Base-by-base conservation (phyloP, 1,140 invertebrate genomes). In the Sarcophaga peregrina region DNA sequence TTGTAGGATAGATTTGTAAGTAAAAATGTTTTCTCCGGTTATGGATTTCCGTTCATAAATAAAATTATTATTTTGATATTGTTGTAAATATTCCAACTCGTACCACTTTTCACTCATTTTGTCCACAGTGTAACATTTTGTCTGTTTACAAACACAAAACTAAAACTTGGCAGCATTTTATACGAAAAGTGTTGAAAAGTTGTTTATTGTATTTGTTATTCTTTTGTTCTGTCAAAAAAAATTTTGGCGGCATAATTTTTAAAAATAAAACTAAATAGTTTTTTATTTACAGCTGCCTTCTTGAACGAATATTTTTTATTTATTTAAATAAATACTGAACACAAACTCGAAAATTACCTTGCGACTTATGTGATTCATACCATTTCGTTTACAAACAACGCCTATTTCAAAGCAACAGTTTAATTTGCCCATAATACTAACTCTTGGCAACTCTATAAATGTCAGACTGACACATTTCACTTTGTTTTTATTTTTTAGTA, bases 401-500 rank as follows among this genome's bases (percentile, higher is more conserved):
- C 17, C 17, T 17, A 20, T 68, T 68, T 68, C 17, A 68, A 68
- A 9, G 62, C 62, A 68, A 68, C 62, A 68, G 62, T 68, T 25
- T 68, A 20, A 25, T 7, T 25, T 20, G 10, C 0, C 0, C 17
- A 9, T 0, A 68, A 0, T 17, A 68, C 25, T 1, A 37, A 37
- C 1, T 2, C 62, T 6, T 20, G 62, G 62, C 62, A 68, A 25
- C 62, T 20, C 62, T 20, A 20, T 8, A 1, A 20, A 20, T 68
- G 62, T 68, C 62, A 68, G 7, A 20, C 20, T 68, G 62, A 68
- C 62, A 68, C 62, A 68, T 68, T 68, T 68, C 62, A 68, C 20
- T 68, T 68, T 68, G 62, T 68, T 68, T 68, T 68, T 20, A 68
- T 68, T 68, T 68, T 68, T 68, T 68, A 68, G 62, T 68, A 68